A percentile compares a stretch with the other conserved stretches of the same genome.
These are phyloP conservation scores for Sebastes steindachneri DNA, from an alignment of 2,797 vertebrate genomes.

Conservation along the genomic window DNA sequence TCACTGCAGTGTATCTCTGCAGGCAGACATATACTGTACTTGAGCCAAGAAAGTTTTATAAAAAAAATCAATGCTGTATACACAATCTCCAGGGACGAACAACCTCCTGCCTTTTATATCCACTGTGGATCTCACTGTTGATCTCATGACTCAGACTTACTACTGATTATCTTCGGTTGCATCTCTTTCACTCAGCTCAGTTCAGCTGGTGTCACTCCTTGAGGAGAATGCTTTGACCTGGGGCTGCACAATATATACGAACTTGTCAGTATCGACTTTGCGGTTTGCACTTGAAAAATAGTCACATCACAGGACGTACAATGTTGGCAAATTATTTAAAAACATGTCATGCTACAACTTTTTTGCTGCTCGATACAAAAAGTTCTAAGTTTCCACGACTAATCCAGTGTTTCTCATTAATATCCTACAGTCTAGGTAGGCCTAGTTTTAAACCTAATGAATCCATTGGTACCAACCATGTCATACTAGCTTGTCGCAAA, in stretches of 20 bases:
- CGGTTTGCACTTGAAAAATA: no score
- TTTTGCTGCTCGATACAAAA: no score
- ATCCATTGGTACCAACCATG: no score
- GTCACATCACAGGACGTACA: not conserved
- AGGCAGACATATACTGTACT: not conserved
- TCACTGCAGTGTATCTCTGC: constrained; percentile 1
- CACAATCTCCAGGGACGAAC: constrained; percentile 5
- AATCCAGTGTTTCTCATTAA: no score
- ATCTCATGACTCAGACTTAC: constrained; percentile 25
- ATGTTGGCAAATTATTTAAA: no score
- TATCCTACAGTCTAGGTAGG: no score
- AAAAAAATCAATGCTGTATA: constrained; percentile 19
- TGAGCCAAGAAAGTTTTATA: not conserved
- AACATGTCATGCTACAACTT: no score
- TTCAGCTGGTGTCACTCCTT: not conserved
- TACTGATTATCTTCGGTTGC: constrained; percentile 2
- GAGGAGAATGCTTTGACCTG: not conserved
- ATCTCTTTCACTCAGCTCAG: not conserved
- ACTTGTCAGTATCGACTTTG: no score
- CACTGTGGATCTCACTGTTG: constrained; percentile 1
- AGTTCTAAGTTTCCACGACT: no score
- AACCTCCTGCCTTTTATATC: constrained; percentile 23
- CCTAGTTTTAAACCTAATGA: no score
- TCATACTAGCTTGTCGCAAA: no score
- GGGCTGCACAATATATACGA: rapidly evolving